A percentile compares a stretch with the other conserved stretches of the same genome.
Evolutionary conservation across 35 echinoderm and acorn worm genomes (phyloP).

Genomic region (Chiridota heheva): DNA sequence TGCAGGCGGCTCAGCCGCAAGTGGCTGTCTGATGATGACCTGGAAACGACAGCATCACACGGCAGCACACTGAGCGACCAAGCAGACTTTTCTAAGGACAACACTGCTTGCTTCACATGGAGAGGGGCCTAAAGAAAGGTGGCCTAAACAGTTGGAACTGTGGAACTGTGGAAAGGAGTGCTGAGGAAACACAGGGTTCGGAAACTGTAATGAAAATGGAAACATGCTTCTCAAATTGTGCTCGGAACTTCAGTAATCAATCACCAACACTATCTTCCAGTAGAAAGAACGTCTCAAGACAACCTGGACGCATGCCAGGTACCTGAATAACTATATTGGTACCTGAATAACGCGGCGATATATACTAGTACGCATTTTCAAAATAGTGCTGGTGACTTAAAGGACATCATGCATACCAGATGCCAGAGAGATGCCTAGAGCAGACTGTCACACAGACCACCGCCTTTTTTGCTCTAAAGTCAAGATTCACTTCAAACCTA

Average conservation of each 20-base stretch:
- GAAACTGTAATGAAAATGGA: constrained; percentile 38
- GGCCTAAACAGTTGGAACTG: no score
- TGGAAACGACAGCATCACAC: neutral
- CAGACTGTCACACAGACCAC: neutral
- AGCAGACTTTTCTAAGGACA: neutral
- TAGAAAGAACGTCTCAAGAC: neutral
- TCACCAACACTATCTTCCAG: no score
- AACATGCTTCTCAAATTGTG: constrained; percentile 4
- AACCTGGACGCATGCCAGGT: no score
- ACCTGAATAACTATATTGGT: no score
- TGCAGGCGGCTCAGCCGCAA: neutral
- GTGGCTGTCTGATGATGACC: neutral
- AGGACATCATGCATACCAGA: neutral
- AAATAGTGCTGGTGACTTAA: no score
- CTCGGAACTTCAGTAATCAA: neutral
- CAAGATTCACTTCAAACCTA: constrained; percentile 11
- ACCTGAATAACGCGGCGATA: no score
- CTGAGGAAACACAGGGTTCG: constrained; percentile 4
- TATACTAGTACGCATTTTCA: no score
- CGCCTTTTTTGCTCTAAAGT: constrained; percentile 20
- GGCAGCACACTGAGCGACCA: neutral
- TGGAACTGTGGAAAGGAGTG: constrained; percentile 9
- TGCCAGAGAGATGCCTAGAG: no score
- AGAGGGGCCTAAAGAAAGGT: constrained; percentile 1
- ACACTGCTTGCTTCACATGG: neutral